Evolutionary conservation across 2,113 vertebrate species (phyloP), one percentile per base, ranked within the genome.

Genomic region (Climacteris rufus): DNA sequence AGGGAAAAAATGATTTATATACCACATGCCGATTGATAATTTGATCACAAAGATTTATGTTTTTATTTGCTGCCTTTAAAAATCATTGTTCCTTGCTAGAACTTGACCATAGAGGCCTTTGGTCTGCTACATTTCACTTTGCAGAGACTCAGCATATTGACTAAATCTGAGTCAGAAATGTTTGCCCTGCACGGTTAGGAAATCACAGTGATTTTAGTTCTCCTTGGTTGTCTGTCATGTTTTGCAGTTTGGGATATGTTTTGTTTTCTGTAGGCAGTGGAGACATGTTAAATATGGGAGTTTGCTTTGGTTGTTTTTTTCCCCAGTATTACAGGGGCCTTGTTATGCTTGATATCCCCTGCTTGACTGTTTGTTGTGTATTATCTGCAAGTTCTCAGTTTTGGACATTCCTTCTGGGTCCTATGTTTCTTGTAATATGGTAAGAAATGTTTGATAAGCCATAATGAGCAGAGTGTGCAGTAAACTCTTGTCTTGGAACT

Each of bases 211-310:
- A 16, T 18, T 87, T 78, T 80, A 9, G 30, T 80, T 24, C n/a
- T 33, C 0, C 47, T 70, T 35, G 8, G 15, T 8, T 47, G 28
- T 74, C 39, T 63, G 15, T 39, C 7, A 25, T 45, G 9, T 49
- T 87, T 80, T 81, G 23, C 9, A 19, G 3, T 68, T 53, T 56
- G 40, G 4, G 22, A 2, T 44, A 37, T 6, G 31, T 82, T 78
- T 88, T 68, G 9, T 65, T 90, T 69, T 70, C 37, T 60, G 18
- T 23, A 60, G 8, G 52, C 7, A 22, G 13, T 15, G 4, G 33
- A 42, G 10, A 20, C 1, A 35, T 14, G 0, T 42, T 52, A 75
- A 75, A 42, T 57, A 53, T 4, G 2, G 0, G 7, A 8, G 13
- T 27, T 45, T n/a, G 3, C 61, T 61, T 66, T 42, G 3, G 4